Conservation (phyloP, 2,888 invertebrate genomes). For the Syrphus vitripennis region DNA sequence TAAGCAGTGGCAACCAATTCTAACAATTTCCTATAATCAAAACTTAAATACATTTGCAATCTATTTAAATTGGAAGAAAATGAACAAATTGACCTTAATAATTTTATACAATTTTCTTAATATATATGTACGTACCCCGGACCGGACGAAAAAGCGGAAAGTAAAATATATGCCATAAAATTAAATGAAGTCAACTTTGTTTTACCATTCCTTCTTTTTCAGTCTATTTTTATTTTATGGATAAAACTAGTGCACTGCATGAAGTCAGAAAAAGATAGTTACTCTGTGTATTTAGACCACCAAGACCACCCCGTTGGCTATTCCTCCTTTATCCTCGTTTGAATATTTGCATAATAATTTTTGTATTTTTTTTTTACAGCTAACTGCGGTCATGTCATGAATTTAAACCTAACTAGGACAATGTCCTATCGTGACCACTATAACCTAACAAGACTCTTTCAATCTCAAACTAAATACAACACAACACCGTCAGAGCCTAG, state of each 20-base stretch:
- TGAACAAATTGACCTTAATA: constrained; percentile 31
- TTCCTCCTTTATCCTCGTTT: constrained; percentile 9
- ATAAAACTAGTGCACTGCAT: constrained; percentile 9
- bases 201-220: not conserved
- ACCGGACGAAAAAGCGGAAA: not conserved
- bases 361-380: constrained; percentile 12
- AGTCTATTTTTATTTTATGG: not conserved
- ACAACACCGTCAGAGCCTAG: constrained; percentile 7
- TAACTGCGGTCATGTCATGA: constrained; percentile 68
- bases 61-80: constrained; percentile 19
- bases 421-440: constrained; percentile 68
- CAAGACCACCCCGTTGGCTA: not conserved
- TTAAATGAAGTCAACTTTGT: constrained; percentile 43
- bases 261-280: constrained; percentile 6
- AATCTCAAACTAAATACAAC: not conserved
- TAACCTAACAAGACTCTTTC: constrained; percentile 23
- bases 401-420: constrained; percentile 68
- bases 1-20: not conserved
- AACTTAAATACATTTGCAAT: not conserved
- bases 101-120: not conserved
- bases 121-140: not conserved
- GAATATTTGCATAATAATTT: constrained; percentile 55
- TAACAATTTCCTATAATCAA: not conserved
- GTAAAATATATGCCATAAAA: constrained; percentile 41
- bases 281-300: constrained; percentile 25